These are phyloP conservation scores for Hypolimnas misippus DNA, from an alignment of 2,888 invertebrate genomes.

Conservation along the genomic window DNA sequence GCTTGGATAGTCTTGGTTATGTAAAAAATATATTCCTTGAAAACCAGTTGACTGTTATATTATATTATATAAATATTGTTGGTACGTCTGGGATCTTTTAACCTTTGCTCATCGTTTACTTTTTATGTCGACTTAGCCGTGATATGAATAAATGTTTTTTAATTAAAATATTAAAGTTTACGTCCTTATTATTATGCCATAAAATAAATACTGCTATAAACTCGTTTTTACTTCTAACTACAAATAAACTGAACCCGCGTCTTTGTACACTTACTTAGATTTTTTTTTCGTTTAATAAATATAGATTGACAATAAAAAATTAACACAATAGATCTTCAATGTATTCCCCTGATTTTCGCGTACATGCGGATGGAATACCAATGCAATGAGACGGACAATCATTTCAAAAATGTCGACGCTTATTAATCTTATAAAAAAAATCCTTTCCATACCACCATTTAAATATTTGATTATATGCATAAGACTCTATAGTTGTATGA, in stretches of 20 bases:
- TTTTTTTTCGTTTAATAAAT: too few relatives aligned
- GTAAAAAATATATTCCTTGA: conserved; percentile 46
- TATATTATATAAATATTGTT: background rate
- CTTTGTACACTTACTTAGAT: background rate
- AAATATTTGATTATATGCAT: too few relatives aligned
- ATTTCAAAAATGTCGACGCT: too few relatives aligned
- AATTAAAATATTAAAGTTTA: background rate
- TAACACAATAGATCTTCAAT: too few relatives aligned
- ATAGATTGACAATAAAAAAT: too few relatives aligned
- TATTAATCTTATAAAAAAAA: too few relatives aligned
- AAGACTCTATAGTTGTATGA: background rate
- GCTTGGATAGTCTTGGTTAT: conserved; percentile 67
- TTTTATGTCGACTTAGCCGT: background rate
- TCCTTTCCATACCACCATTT: too few relatives aligned
- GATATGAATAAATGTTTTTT: background rate
- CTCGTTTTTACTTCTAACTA: background rate
- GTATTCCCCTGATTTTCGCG: too few relatives aligned
- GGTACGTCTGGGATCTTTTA: background rate
- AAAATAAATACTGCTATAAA: background rate
- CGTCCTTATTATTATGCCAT: background rate
- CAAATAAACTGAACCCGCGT: background rate
- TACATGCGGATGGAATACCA: too few relatives aligned
- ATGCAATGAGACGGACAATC: too few relatives aligned
- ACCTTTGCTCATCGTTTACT: background rate
- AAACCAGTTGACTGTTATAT: conserved; percentile 25